Base-by-base conservation (phyloP, 2,888 invertebrate genomes). In the Digitonthophagus gazella region DNA sequence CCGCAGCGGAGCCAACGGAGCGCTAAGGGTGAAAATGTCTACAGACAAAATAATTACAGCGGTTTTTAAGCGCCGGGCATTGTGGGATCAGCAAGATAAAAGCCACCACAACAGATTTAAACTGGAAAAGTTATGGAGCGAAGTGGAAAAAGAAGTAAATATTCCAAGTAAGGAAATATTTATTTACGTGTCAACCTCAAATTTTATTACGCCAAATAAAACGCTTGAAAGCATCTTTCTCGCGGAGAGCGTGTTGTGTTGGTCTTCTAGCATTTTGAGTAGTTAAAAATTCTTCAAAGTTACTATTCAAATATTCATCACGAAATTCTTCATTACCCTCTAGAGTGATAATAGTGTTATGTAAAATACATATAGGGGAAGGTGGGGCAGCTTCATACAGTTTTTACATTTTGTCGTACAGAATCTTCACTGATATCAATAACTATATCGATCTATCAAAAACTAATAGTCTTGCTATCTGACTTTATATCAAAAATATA, bases 361-460 rank as follows among this genome's bases (percentile, higher is more conserved):
- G 58, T 58, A 58, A 14, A 58, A 58, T 14, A 15, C 58, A 58
- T 6, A 58, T n/a, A n/a, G n/a, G n/a, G n/a, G n/a, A n/a, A n/a
- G n/a, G n/a, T n/a, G n/a, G n/a, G n/a, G n/a, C n/a, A n/a, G n/a
- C n/a, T n/a, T n/a, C n/a, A n/a, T n/a, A n/a, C n/a, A n/a, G n/a
- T n/a, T n/a, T n/a, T n/a, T n/a, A n/a, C n/a, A n/a, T n/a, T n/a
- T n/a, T n/a, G n/a, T n/a, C n/a, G n/a, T n/a, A n/a, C n/a, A n/a
- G n/a, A n/a, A n/a, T n/a, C n/a, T n/a, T n/a, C n/a, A n/a, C n/a
- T n/a, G n/a, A n/a, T n/a, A n/a, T n/a, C n/a, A n/a, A n/a, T n/a
- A n/a, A n/a, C n/a, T n/a, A n/a, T n/a, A n/a, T n/a, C n/a, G n/a
- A n/a, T n/a, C n/a, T n/a, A n/a, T n/a, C n/a, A n/a, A n/a, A n/a